Evolutionary conservation across 1,140 invertebrate species (phyloP).

Genomic region (Temnothorax nylanderi): DNA sequence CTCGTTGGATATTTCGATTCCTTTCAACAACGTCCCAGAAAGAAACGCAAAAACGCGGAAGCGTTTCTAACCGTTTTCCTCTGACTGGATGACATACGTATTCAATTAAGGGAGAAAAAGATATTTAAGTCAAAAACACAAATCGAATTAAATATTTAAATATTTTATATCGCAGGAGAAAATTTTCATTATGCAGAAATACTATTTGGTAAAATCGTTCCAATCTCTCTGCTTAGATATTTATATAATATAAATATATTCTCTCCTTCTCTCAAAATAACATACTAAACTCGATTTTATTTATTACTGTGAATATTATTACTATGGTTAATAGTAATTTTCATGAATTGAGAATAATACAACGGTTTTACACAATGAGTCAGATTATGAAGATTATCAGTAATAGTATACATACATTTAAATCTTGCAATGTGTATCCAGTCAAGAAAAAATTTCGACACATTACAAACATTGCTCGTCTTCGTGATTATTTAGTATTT

Average conservation of each 20-base stretch:
- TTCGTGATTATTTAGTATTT: neutral
- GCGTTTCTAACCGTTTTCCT: conserved; percentile 20
- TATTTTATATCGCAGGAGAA: neutral
- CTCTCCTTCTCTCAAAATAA: neutral
- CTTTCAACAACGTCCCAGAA: neutral
- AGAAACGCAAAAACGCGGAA: conserved; percentile 14
- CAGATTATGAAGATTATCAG: neutral
- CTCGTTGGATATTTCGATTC: conserved; percentile 51
- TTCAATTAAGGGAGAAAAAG: neutral
- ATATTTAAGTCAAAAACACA: neutral
- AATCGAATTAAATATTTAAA: neutral
- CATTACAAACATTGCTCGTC: neutral
- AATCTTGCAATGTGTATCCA: no score
- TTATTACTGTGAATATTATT: neutral
- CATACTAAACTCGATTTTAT: neutral
- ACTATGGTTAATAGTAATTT: neutral
- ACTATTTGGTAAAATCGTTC: no score
- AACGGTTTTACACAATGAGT: neutral
- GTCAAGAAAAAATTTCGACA: no score
- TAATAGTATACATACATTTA: no score
- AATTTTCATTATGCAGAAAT: no score
- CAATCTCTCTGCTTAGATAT: no score
- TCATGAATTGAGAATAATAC: neutral
- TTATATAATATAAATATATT: no score
- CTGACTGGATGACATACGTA: neutral